These are phyloP conservation scores for Drosophila arawakana DNA, from an alignment of 1,140 invertebrate species.

Conservation along the genomic window DNA sequence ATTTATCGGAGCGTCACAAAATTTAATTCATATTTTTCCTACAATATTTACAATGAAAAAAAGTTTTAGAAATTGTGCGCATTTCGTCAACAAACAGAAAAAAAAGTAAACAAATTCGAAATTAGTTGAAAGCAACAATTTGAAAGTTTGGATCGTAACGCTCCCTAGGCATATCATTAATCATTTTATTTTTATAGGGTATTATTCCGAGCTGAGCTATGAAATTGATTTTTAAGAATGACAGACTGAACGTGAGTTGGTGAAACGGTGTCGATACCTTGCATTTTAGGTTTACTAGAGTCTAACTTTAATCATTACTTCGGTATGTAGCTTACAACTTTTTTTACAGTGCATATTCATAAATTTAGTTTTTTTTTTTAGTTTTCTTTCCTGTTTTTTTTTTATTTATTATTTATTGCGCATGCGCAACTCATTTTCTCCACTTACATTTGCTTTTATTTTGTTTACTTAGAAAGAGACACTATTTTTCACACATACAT, in stretches of 20 bases:
- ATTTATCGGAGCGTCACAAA: conserved; percentile 34
- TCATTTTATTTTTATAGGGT: background rate
- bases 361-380: conserved; percentile 5
- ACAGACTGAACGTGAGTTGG: conserved; percentile 29
- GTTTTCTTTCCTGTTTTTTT: conserved; percentile 17
- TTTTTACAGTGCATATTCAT: conserved; percentile 68
- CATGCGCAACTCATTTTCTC: conserved; percentile 32
- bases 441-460: conserved; percentile 21
- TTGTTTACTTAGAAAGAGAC: conserved; percentile 35
- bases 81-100: conserved; percentile 37
- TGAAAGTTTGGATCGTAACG: conserved; percentile 19
- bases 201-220: conserved; percentile 21
- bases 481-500: conserved; percentile 48
- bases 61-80: conserved; percentile 70
- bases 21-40: conserved; percentile 31
- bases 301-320: conserved; percentile 56
- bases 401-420: conserved; percentile 33
- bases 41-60: conserved; percentile 72
- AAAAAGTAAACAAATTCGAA: conserved; percentile 24
- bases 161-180: conserved; percentile 22
- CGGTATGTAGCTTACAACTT: conserved; percentile 62
- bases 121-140: conserved; percentile 5
- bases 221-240: conserved; percentile 17
- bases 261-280: conserved; percentile 24
- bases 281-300: conserved; percentile 41